These are phyloP conservation scores for Eclectus roratus DNA, from an alignment of 2,113 vertebrate genomes.

Conservation along the genomic window DNA sequence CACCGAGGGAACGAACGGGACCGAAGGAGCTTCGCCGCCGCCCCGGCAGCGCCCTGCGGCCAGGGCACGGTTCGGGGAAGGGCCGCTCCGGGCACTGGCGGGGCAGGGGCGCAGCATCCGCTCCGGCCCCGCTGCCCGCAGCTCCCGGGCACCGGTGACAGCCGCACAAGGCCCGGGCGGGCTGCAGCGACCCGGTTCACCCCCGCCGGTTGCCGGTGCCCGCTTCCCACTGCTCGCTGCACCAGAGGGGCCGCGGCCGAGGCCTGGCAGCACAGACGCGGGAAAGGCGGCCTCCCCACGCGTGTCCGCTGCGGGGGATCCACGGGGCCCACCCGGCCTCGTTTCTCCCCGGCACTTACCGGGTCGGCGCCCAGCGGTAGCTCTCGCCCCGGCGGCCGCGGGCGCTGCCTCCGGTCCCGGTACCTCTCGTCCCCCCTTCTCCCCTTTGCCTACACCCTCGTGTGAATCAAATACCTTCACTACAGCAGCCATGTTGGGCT, in stretches of 20 bases:
- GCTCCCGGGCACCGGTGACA: background rate
- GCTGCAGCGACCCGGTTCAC: background rate
- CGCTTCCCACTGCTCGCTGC: background rate
- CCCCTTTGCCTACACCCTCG: background rate
- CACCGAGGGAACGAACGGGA: background rate
- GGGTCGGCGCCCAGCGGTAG: background rate
- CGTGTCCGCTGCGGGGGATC: background rate
- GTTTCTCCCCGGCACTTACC: background rate
- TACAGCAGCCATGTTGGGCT: conserved; percentile 53
- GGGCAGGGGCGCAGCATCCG: background rate
- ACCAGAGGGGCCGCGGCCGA: background rate
- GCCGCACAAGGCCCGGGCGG: background rate
- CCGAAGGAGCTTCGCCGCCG: background rate
- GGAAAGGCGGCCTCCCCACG: background rate
- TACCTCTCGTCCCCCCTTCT: background rate
- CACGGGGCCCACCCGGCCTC: background rate
- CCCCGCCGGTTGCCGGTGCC: background rate
- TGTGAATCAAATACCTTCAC: conserved; percentile 30
- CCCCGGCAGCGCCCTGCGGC: background rate
- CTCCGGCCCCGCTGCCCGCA: background rate
- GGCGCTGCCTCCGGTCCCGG: background rate
- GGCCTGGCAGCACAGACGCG: background rate
- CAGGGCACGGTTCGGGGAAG: background rate
- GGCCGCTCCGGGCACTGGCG: background rate
- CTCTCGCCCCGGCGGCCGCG: background rate